These are phyloP conservation scores for Epizoanthus stellaris DNA, from an alignment of 92 coral and sea anemone genomes.

Conservation along the genomic window DNA sequence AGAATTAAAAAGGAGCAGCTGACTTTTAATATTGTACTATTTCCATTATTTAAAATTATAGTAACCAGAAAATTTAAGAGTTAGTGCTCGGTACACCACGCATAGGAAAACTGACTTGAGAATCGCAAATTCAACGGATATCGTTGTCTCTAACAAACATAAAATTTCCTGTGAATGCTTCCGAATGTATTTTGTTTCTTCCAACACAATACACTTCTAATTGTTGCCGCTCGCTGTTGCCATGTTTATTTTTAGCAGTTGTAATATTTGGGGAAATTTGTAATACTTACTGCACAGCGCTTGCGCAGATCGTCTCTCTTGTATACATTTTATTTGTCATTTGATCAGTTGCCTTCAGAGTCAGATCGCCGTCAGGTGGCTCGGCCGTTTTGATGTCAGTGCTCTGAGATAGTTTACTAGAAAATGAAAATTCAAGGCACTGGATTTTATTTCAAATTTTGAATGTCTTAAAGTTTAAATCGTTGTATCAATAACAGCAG, in stretches of 20 bases:
- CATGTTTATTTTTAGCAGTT: constrained; percentile 14
- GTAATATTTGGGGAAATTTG: background rate
- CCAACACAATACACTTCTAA: background rate
- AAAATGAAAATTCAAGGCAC: background rate
- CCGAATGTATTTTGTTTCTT: background rate
- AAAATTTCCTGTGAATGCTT: background rate
- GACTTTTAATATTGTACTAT: too few species aligned
- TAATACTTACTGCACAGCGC: background rate
- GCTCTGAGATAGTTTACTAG: background rate
- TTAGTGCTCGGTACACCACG: background rate
- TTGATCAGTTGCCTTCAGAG: constrained; percentile 35
- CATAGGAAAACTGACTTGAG: background rate
- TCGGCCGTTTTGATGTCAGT: too few species aligned
- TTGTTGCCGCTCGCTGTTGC: background rate
- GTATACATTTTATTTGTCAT: constrained; percentile 19
- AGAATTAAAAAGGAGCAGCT: too few species aligned
- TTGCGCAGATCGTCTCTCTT: constrained; percentile 2
- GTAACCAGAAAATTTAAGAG: too few species aligned
- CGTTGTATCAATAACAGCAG: background rate
- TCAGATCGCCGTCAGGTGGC: constrained; percentile 11
- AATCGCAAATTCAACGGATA: background rate
- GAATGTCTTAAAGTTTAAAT: background rate
- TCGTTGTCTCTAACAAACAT: background rate
- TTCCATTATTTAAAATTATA: too few species aligned
- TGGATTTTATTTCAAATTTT: background rate